These are phyloP conservation scores for Spongilla lacustris DNA, from an alignment of 37 sponge, comb jelly and placozoan genomes.

Conservation along the genomic window DNA sequence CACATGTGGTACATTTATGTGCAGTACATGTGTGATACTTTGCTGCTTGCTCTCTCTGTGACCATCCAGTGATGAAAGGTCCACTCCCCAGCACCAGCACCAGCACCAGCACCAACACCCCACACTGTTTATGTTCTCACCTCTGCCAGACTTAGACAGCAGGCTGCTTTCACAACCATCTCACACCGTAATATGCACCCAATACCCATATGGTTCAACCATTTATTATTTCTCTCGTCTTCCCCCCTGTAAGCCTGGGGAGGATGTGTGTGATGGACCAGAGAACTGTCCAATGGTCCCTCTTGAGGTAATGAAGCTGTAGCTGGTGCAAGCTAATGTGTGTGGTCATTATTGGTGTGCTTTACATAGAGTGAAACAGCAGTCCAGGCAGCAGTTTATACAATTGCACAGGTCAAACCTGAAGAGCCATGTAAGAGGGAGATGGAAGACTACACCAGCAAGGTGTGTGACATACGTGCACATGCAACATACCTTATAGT, in stretches of 20 bases:
- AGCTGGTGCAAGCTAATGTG: no score
- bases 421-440: not conserved
- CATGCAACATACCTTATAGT: no score
- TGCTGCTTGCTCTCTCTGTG: no score
- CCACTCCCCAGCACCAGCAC: not conserved
- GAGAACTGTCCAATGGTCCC: not conserved
- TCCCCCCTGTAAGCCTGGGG: not conserved
- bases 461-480: not conserved
- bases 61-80: no score
- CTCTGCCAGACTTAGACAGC: not conserved
- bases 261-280: not conserved
- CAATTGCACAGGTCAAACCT: not conserved
- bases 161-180: not conserved
- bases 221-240: not conserved
- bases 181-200: not conserved
- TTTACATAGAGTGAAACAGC: not conserved
- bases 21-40: no score
- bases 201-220: not conserved
- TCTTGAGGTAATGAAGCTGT: not conserved
- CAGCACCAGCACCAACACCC: no score
- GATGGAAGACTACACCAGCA: not conserved
- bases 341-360: no score
- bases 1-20: no score
- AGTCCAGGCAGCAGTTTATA: not conserved
- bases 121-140: not conserved